Conservation (phyloP, 1,140 invertebrate species). For the Zaprionus africanus region DNA sequence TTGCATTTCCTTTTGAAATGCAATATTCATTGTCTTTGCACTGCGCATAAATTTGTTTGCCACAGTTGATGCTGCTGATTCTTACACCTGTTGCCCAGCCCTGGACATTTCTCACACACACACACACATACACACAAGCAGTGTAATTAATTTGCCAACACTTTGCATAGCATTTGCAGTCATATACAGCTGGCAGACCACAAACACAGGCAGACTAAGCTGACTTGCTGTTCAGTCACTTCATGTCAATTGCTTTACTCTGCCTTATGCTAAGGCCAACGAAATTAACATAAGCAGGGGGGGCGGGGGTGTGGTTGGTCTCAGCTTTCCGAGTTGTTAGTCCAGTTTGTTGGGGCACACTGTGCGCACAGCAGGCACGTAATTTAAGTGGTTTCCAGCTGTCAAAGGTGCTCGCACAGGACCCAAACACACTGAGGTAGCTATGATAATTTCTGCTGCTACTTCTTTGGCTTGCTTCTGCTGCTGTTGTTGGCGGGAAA, state of each 20-base stretch:
- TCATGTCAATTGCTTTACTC: constrained; percentile 72
- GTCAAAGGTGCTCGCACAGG: constrained; percentile 62
- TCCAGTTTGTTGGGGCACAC: constrained; percentile 10
- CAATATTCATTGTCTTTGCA: constrained; percentile 1
- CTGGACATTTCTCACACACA: constrained; percentile 4
- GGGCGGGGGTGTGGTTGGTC: background rate
- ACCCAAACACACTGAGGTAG: constrained; percentile 5
- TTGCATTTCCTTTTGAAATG: background rate
- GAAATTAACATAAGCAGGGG: constrained; percentile 74
- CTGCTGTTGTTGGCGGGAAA: constrained; percentile 26
- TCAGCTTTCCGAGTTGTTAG: constrained; percentile 26
- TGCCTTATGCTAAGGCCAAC: constrained; percentile 55
- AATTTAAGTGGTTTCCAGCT: constrained; percentile 83
- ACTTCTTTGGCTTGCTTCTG: constrained; percentile 20
- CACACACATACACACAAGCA: background rate
- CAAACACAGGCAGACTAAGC: constrained; percentile 14
- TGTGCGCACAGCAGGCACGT: constrained; percentile 69
- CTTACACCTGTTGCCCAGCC: constrained; percentile 41
- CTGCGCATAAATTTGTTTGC: constrained; percentile 14
- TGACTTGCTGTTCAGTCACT: constrained; percentile 50
- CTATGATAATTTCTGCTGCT: constrained; percentile 55
- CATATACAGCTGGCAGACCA: constrained; percentile 24
- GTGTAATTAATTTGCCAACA: constrained; percentile 58
- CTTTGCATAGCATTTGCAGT: constrained; percentile 37
- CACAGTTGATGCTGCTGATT: constrained; percentile 16